Evolutionary conservation across 1,140 invertebrate genomes (phyloP).

Genomic region (Drosophila sp.): DNA sequence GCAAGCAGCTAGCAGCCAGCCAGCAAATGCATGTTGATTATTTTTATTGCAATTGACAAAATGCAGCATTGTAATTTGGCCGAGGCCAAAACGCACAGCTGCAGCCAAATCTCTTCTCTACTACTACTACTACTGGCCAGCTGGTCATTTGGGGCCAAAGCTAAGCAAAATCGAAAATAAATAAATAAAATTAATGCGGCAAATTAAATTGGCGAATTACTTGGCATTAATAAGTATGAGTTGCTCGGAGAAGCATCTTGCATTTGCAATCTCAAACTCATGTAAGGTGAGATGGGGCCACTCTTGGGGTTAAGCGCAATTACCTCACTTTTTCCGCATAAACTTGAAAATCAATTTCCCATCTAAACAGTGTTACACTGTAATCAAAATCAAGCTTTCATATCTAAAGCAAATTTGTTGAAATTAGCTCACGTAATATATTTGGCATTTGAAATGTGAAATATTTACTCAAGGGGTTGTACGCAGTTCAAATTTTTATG

Average conservation of each 20-base stretch:
- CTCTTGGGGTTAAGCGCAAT: background rate
- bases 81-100: conserved; percentile 30
- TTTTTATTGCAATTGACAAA: conserved; percentile 71
- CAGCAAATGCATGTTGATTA: conserved; percentile 57
- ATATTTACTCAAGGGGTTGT: too few species aligned
- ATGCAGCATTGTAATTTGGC: conserved; percentile 42
- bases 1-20: conserved; percentile 20
- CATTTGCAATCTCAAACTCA: background rate
- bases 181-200: conserved; percentile 47
- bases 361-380: background rate
- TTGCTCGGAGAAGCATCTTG: conserved; percentile 11
- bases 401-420: too few species aligned
- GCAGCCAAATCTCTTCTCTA: background rate
- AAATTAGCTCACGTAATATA: too few species aligned
- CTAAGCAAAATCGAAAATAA: conserved; percentile 2
- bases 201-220: conserved; percentile 62
- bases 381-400: background rate
- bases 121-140: background rate
- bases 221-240: conserved; percentile 46
- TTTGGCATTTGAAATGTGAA: too few species aligned
- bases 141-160: background rate
- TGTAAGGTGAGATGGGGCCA: conserved; percentile 7
- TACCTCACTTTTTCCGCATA: background rate
- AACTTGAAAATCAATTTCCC: background rate
- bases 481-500: too few species aligned